These are phyloP conservation scores for Mechanitis messenoides DNA, from an alignment of 2,888 invertebrate species.

Conservation along the genomic window DNA sequence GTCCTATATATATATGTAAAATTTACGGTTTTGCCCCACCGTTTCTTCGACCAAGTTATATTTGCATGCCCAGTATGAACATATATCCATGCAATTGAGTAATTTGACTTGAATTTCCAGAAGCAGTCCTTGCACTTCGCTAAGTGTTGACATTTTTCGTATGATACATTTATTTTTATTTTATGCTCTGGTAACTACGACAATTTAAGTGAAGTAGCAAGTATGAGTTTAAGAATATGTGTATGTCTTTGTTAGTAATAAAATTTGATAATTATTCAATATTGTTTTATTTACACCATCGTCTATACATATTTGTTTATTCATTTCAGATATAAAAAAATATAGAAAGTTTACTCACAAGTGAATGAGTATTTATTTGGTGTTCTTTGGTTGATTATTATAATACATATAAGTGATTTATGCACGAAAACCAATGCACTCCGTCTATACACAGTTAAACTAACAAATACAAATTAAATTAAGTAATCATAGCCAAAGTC, in stretches of 20 bases:
- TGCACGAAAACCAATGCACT: too few relatives aligned
- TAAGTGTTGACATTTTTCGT: constrained; percentile 7
- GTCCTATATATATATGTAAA: constrained; percentile 18
- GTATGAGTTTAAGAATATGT: constrained; percentile 53
- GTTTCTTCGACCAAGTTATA: constrained; percentile 5
- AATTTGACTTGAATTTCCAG: too few relatives aligned
- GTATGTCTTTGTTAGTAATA: constrained; percentile 69
- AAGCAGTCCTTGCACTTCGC: constrained; percentile 3
- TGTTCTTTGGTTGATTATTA: too few relatives aligned
- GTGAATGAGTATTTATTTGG: background rate
- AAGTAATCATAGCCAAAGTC: background rate
- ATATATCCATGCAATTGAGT: background rate
- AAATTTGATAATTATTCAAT: constrained; percentile 49
- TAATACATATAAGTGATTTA: too few relatives aligned
- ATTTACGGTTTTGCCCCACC: background rate
- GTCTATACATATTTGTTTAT: constrained; percentile 9
- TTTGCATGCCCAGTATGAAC: background rate
- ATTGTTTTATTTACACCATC: constrained; percentile 31
- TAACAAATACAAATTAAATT: constrained; percentile 5
- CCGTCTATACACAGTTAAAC: too few relatives aligned
- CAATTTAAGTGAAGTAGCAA: constrained; percentile 47
- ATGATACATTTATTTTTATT: constrained; percentile 29
- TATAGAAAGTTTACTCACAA: background rate
- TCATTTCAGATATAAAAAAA: constrained; percentile 1
- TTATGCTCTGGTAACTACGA: constrained; percentile 36